Base-by-base conservation (phyloP, 2,113 vertebrate species). In the Anoura caudifer region DNA sequence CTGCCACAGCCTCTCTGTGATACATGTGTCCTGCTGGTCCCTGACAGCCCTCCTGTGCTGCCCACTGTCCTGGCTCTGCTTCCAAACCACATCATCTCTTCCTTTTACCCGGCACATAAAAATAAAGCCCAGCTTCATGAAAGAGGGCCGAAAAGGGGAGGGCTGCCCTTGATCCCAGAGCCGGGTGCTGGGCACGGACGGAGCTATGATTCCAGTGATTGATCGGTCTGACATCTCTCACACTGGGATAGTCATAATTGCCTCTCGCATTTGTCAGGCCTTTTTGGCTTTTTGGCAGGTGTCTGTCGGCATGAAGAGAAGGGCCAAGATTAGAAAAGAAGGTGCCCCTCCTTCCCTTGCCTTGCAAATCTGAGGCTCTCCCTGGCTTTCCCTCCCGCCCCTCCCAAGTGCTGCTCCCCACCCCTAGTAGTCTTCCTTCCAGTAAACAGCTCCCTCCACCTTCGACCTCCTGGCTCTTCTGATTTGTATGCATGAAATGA, bases 191-290 rank as follows among this genome's bases (percentile, higher is more conserved):
- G 9, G 72, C 12, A 3, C 45, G 47, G 88, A 33, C 1, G 16
- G 87, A 69, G 41, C 52, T 95, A 41, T 76, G 79, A 80, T 93
- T 16, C 85, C 72, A 91, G 41, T 41, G 69, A 28, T 38, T 45
- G 33, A 70, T 95, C 95, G 73, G 24, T 73, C 95, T 94, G 91
- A 75, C 59, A 47, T 45, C 13, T 24, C 59, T 70, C 63, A 24
- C 26, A 54, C 7, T 4, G 86, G 84, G 86, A 93, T 19, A 87
- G 61, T 87, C 91, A 41, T 72, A 70, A 92, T 80, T 38, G 17
- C 81, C 56, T 2, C 5, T 80, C 3, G 2, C n/a, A 5, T 97
- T 88, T 97, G 73, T 97, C 69, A 93, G n/a, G 3, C 31, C 26
- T 88, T 77, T 95, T 59, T 7, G 20, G 7, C 36, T 69, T 16